These are phyloP conservation scores for Nylanderia fulva DNA, from an alignment of 1,140 invertebrate genomes.

Conservation along the genomic window DNA sequence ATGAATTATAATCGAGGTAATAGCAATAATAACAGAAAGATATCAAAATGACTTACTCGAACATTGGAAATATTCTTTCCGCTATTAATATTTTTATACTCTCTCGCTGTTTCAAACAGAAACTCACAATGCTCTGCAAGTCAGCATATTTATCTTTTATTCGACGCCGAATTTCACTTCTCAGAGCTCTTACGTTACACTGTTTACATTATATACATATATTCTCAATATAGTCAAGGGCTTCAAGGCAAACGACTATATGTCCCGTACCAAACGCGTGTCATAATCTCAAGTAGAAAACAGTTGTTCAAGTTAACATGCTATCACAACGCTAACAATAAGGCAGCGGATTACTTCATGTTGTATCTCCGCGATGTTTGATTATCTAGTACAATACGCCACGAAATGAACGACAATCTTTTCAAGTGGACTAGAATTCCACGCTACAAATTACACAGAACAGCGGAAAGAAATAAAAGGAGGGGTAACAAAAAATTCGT, in stretches of 20 bases:
- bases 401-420: constrained; percentile 36
- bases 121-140: too few species aligned
- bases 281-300: constrained; percentile 20
- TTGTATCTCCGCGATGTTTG: not conserved
- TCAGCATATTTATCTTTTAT: not conserved
- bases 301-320: constrained; percentile 1
- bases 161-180: constrained; percentile 29
- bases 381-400: not conserved
- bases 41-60: not conserved
- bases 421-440: not conserved
- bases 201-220: constrained; percentile 1
- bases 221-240: constrained; percentile 22
- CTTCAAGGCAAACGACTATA: constrained; percentile 25
- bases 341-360: not conserved
- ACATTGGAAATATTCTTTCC: not conserved
- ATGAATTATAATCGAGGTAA: not conserved
- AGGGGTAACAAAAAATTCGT: constrained; percentile 10
- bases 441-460: constrained; percentile 9
- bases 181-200: constrained; percentile 16
- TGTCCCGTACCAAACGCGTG: not conserved
- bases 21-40: not conserved
- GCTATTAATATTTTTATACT: not conserved
- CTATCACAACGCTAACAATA: constrained; percentile 21
- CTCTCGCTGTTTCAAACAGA: not conserved
- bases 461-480: not conserved